Conservation (phyloP, 2,113 vertebrate species). For the Camarhynchus parvulus region DNA sequence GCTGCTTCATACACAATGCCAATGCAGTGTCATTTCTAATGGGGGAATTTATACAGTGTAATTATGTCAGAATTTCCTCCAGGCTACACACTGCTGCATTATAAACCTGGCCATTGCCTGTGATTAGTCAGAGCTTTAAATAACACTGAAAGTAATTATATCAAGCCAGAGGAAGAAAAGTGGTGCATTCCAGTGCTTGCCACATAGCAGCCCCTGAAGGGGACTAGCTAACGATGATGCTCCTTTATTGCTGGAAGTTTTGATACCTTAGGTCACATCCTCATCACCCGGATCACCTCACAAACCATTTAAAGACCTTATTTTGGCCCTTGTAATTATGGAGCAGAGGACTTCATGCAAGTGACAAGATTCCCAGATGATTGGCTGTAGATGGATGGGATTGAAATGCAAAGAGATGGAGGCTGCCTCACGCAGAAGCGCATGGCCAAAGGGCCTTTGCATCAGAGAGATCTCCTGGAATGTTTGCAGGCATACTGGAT, state of each 20-base stretch:
- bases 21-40: slow-evolving; percentile 67
- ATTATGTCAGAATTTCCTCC: slow-evolving; percentile 65
- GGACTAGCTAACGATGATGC: not conserved
- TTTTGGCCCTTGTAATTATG: slow-evolving; percentile 16
- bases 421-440: not conserved
- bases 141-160: slow-evolving; percentile 68
- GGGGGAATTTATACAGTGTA: slow-evolving; percentile 64
- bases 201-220: not conserved
- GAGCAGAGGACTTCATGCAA: not conserved
- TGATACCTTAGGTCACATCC: slow-evolving; percentile 28
- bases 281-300: not conserved
- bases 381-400: not conserved
- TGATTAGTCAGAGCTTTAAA: slow-evolving; percentile 70
- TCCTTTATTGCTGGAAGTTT: slow-evolving; percentile 28
- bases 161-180: slow-evolving; percentile 47
- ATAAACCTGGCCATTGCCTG: slow-evolving; percentile 67
- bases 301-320: slow-evolving; percentile 32
- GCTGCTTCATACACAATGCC: slow-evolving; percentile 62
- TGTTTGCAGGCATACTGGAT: not conserved
- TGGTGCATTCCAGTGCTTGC: slow-evolving; percentile 50
- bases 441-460: slow-evolving; percentile 15
- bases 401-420: slow-evolving; percentile 47
- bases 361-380: not conserved
- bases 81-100: slow-evolving; percentile 60
- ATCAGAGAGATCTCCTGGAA: not conserved